These are phyloP conservation scores for Urocynchramus pylzowi DNA, from an alignment of 2,113 vertebrate genomes.

Conservation along the genomic window DNA sequence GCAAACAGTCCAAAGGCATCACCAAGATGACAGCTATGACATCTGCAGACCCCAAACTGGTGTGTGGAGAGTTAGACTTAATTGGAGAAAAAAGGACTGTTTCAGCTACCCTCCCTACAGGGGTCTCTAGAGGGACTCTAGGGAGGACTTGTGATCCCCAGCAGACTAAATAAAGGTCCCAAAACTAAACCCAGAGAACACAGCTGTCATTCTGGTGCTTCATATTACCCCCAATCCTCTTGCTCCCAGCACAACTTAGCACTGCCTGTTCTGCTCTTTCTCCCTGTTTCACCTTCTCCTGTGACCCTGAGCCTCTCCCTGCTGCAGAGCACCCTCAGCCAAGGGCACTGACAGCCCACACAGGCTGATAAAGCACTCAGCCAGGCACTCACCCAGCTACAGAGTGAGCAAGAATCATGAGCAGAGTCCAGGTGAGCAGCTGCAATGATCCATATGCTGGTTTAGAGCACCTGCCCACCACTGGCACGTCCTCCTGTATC, in stretches of 20 bases:
- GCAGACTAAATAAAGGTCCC: neutral
- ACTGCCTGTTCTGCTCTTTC: neutral
- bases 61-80: neutral
- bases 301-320: neutral
- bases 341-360: neutral
- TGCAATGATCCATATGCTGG: neutral
- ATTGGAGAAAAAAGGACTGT: neutral
- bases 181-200: neutral
- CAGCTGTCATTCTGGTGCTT: neutral
- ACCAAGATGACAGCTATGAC: neutral
- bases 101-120: neutral
- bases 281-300: neutral
- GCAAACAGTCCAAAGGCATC: neutral
- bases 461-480: neutral
- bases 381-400: neutral
- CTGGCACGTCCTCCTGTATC: fast-evolving
- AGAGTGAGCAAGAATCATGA: neutral
- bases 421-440: neutral
- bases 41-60: neutral
- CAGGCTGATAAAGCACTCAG: neutral
- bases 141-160: neutral
- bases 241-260: neutral
- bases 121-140: neutral
- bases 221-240: neutral
- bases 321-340: neutral